phyloP scores from a whole-genome alignment of 2,113 vertebrate genomes.

The Condylura cristata region DNA sequence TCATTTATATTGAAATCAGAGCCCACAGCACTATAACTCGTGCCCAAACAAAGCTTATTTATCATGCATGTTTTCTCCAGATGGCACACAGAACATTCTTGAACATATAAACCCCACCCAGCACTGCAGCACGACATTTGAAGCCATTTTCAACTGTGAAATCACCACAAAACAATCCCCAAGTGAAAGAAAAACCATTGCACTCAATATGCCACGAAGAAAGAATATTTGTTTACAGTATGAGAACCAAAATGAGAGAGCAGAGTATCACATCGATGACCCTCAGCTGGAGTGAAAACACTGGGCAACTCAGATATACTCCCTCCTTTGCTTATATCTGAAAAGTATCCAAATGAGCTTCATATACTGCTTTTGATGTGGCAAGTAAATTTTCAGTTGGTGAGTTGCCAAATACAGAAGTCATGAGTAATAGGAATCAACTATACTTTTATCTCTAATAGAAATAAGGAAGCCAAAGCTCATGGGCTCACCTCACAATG shows the following conservation, averaged over 20 bases:
- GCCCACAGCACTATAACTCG: not conserved
- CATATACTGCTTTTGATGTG: not conserved
- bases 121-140: not conserved
- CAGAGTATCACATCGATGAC: not conserved
- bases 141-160: not conserved
- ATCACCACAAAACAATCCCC: not conserved
- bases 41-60: not conserved
- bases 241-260: not conserved
- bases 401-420: not conserved
- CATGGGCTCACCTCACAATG: not conserved
- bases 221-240: not conserved
- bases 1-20: not conserved
- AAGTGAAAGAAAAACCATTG: not conserved
- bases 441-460: not conserved
- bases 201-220: not conserved
- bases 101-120: not conserved
- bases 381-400: not conserved
- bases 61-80: not conserved
- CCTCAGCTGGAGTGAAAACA: not conserved
- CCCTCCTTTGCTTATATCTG: no score
- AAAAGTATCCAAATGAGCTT: not conserved
- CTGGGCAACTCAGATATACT: not conserved
- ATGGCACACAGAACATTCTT: not conserved
- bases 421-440: not conserved
- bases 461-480: not conserved